Conservation (phyloP, 2,888 invertebrate species). For the Buathra laborator region DNA sequence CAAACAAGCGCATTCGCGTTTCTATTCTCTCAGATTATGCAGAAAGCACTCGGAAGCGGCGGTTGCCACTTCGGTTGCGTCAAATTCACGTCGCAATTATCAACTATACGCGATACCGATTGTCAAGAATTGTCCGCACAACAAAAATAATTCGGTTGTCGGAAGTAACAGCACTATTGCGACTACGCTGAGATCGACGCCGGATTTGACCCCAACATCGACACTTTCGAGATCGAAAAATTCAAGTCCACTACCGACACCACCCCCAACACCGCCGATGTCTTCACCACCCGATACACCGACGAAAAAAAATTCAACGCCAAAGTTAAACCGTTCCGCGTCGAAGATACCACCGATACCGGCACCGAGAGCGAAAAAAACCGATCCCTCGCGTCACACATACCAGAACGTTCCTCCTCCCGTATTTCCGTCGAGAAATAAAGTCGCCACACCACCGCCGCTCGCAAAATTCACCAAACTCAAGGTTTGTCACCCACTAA, state of each 20-base stretch:
- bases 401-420: conserved; percentile 87
- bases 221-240: conserved; percentile 66
- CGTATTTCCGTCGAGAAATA: conserved; percentile 83
- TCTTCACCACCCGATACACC: conserved; percentile 42
- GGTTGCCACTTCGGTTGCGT: conserved; percentile 63
- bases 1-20: conserved; percentile 76
- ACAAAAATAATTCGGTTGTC: conserved; percentile 65
- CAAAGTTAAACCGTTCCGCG: conserved; percentile 3
- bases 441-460: conserved; percentile 58
- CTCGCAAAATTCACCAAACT: conserved; percentile 66
- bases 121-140: conserved; percentile 80
- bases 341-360: conserved; percentile 76
- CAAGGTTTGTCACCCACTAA: conserved; percentile 81
- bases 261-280: conserved; percentile 60
- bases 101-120: conserved; percentile 83
- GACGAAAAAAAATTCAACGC: not conserved
- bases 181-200: conserved; percentile 73
- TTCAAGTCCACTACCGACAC: conserved; percentile 58
- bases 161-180: conserved; percentile 76
- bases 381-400: conserved; percentile 84
- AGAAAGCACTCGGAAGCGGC: conserved; percentile 77
- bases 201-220: conserved; percentile 72
- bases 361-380: conserved; percentile 79
- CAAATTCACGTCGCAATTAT: conserved; percentile 74
- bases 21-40: conserved; percentile 80